phyloP scores from a whole-genome alignment of 2,797 vertebrate genomes.

The Poliocrania exsul region DNA sequence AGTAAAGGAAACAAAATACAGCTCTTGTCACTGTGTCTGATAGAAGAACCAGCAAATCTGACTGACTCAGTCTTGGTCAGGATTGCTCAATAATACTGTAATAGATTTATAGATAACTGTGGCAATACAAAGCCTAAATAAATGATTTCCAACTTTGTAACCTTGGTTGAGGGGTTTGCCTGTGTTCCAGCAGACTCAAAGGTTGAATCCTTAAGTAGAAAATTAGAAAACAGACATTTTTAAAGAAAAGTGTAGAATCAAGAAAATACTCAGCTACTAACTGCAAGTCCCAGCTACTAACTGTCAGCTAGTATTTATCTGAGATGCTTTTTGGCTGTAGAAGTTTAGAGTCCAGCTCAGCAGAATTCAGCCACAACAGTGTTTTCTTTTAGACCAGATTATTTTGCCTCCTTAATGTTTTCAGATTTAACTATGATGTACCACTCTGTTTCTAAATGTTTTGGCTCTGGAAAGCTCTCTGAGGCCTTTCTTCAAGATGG shows the following conservation, averaged over 20 bases:
- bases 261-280: not conserved
- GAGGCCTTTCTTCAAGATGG: not conserved
- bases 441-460: not conserved
- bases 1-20: not conserved
- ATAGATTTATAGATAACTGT: not conserved
- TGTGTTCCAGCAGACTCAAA: not conserved
- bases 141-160: not conserved
- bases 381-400: not conserved
- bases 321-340: not conserved
- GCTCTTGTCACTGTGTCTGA: not conserved
- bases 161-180: not conserved
- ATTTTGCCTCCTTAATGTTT: not conserved
- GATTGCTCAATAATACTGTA: not conserved
- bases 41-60: not conserved
- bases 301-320: not conserved
- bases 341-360: not conserved
- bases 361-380: not conserved
- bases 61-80: not conserved
- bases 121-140: not conserved
- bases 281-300: not conserved
- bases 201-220: not conserved
- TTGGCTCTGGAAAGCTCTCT: not conserved
- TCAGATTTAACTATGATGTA: not conserved
- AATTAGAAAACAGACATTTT: not conserved
- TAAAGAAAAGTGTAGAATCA: not conserved